A percentile compares a stretch with the other conserved stretches of the same genome.
Evolutionary conservation across 1,140 invertebrate genomes (phyloP).

Genomic region (Liolophura sinensis): DNA sequence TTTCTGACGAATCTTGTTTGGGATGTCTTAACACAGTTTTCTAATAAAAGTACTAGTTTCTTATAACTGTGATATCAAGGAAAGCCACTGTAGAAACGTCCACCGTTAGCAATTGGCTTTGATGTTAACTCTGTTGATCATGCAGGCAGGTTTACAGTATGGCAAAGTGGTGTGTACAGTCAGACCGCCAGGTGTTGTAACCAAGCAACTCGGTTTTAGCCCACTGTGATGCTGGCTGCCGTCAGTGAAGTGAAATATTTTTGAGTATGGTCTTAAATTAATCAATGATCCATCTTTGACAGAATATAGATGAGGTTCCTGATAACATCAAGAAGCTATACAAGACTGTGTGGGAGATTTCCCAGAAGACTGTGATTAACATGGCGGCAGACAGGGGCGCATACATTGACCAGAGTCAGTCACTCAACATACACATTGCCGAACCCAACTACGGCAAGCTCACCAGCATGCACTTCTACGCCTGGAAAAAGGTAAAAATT

Average conservation of each 20-base stretch:
- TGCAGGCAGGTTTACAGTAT: not conserved
- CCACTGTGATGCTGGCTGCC: too few species aligned
- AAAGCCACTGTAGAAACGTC: too few species aligned
- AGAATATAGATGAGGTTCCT: constrained; percentile 87
- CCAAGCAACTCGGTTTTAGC: too few species aligned
- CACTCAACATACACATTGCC: constrained; percentile 95
- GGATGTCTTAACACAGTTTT: too few species aligned
- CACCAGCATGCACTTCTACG: constrained; percentile 98
- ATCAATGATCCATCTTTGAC: constrained; percentile 20
- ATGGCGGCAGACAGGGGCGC: constrained; percentile 98
- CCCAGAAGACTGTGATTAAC: constrained; percentile 90
- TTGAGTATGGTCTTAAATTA: too few species aligned
- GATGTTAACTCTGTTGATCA: too few species aligned
- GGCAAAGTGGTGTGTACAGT: not conserved
- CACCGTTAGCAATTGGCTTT: too few species aligned
- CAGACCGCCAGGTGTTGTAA: not conserved
- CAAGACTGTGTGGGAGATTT: constrained; percentile 99
- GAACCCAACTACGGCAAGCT: constrained; percentile 91
- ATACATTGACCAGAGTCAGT: constrained; percentile 99
- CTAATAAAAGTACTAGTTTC: too few species aligned
- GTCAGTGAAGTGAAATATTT: too few species aligned
- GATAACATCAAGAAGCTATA: constrained; percentile 88
- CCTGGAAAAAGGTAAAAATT: constrained; percentile 82
- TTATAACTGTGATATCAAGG: too few species aligned
- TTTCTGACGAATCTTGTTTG: too few species aligned